phyloP scores from a whole-genome alignment of 2,113 vertebrate genomes.

The Silurus glanis region DNA sequence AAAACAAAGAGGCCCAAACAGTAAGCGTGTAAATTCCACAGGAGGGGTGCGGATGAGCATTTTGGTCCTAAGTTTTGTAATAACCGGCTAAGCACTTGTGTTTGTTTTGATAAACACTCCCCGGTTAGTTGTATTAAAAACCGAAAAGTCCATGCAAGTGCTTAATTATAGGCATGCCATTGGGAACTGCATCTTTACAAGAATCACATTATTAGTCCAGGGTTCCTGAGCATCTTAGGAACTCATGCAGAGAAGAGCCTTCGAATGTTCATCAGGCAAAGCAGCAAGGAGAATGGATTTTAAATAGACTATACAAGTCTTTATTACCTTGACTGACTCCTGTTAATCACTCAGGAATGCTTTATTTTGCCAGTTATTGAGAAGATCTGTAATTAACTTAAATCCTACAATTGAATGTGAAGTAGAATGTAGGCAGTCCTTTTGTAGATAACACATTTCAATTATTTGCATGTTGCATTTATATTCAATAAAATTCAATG shows the following conservation, averaged over 20 bases:
- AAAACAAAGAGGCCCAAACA: not conserved
- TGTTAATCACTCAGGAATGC: not conserved
- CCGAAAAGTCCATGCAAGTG: constrained; percentile 17
- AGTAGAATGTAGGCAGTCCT: not conserved
- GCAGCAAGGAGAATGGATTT: constrained; percentile 5
- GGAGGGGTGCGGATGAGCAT: constrained; percentile 15
- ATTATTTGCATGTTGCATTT: not conserved
- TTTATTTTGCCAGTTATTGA: not conserved
- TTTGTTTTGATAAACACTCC: constrained; percentile 58
- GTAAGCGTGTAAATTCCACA: constrained; percentile 17
- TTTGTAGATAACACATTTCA: not conserved
- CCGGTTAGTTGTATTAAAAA: constrained; percentile 27
- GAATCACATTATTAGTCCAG: constrained; percentile 42
- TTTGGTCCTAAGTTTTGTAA: constrained; percentile 47
- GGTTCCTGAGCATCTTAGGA: constrained; percentile 3
- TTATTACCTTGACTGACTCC: constrained; percentile 1
- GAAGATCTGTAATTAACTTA: not conserved
- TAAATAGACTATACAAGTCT: not conserved
- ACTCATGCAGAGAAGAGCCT: constrained; percentile 14
- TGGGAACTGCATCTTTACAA: constrained; percentile 25
- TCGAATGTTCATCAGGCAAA: constrained; percentile 7
- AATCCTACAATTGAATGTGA: not conserved
- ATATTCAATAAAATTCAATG: not conserved
- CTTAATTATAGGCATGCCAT: constrained; percentile 49
- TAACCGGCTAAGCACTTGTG: constrained; percentile 38